Evolutionary conservation across 92 coral and sea anemone genomes (phyloP).

Genomic region (Heliopora coerulea): DNA sequence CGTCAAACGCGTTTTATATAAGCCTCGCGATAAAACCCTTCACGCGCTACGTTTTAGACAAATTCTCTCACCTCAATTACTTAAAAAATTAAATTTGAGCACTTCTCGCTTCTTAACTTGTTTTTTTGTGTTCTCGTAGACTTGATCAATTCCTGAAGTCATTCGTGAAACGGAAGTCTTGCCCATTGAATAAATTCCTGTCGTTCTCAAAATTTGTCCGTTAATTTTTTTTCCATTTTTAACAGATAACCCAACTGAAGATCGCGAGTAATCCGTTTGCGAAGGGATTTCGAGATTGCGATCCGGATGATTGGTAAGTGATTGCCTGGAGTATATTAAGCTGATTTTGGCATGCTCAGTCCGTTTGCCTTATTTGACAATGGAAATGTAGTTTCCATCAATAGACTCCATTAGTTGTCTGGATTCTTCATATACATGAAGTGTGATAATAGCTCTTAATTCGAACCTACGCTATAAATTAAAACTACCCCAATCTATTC

Average conservation of each 20-base stretch:
- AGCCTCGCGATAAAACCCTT: too few species aligned
- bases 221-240: not conserved
- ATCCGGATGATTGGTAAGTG: conserved; percentile 99
- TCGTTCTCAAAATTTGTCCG: not conserved
- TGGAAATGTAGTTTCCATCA: conserved; percentile 7
- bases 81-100: too few species aligned
- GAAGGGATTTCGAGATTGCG: conserved; percentile 97
- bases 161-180: not conserved
- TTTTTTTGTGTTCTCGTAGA: too few species aligned
- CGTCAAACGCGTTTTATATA: too few species aligned
- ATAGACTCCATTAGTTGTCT: conserved; percentile 14
- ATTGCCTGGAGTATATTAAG: too few species aligned
- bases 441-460: not conserved
- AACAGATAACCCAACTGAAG: conserved; percentile 93
- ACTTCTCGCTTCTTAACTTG: too few species aligned
- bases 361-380: not conserved
- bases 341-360: not conserved
- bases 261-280: conserved; percentile 99
- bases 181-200: not conserved
- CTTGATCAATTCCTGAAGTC: too few species aligned
- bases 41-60: too few species aligned
- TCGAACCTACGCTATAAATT: not conserved
- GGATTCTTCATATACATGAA: not conserved
- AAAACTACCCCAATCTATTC: not conserved
- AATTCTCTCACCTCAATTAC: too few species aligned